These are phyloP conservation scores for Nesospiza acunhae DNA, from an alignment of 2,113 vertebrate genomes.

Conservation along the genomic window DNA sequence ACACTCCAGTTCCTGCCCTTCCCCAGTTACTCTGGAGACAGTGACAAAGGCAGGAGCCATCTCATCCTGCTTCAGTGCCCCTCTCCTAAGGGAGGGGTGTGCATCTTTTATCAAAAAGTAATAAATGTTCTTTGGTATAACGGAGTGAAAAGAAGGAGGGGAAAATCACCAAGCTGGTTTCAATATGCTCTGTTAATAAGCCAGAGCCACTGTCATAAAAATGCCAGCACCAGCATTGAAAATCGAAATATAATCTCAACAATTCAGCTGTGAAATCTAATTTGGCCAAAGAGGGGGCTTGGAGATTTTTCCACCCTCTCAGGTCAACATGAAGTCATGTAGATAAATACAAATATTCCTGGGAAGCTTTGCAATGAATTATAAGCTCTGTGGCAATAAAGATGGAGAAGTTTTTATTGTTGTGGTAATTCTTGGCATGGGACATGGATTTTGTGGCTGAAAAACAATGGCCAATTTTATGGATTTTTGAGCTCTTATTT, in stretches of 20 bases:
- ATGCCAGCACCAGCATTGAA: background rate
- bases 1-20: background rate
- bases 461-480: background rate
- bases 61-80: background rate
- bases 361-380: constrained; percentile 28
- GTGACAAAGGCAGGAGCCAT: background rate
- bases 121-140: background rate
- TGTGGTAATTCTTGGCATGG: background rate
- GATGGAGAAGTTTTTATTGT: background rate
- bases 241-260: background rate
- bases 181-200: background rate
- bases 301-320: constrained; percentile 29
- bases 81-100: background rate
- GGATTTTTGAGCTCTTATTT: constrained; percentile 38
- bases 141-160: background rate
- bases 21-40: background rate
- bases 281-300: background rate
- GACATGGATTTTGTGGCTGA: background rate
- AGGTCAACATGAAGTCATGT: background rate
- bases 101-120: background rate
- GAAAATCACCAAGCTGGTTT: background rate
- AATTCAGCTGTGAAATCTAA: background rate
- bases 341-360: background rate
- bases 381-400: background rate
- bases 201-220: background rate